These are phyloP conservation scores for Drosophila quadrilineata DNA, from an alignment of 1,140 invertebrate species.

Conservation along the genomic window DNA sequence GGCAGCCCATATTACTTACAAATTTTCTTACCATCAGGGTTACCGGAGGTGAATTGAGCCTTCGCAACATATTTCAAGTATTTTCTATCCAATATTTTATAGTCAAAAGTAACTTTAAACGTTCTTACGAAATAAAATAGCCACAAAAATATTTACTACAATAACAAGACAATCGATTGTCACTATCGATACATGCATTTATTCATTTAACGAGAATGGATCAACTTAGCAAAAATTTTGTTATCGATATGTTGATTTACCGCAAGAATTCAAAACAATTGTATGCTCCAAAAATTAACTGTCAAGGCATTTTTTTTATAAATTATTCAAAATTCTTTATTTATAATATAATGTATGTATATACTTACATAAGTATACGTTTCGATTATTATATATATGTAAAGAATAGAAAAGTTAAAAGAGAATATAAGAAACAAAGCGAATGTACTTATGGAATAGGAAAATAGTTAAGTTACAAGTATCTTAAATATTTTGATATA, in stretches of 20 bases:
- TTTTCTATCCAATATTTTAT: background rate
- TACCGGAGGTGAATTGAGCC: conserved; percentile 6
- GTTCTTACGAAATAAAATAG: conserved; percentile 34
- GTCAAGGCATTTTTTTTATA: no score
- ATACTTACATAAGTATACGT: conserved; percentile 20
- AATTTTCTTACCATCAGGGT: conserved; percentile 4
- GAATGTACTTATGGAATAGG: background rate
- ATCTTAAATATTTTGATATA: conserved; percentile 5
- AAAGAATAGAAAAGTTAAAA: conserved; percentile 13
- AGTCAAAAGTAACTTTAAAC: conserved; percentile 4
- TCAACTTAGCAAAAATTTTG: background rate
- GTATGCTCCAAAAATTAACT: no score
- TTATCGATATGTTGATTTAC: background rate
- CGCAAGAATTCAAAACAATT: no score
- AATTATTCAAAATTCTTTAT: conserved; percentile 23
- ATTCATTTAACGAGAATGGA: background rate
- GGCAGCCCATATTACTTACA: background rate
- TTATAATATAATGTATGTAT: conserved; percentile 23
- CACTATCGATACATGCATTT: background rate
- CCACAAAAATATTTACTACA: conserved; percentile 4
- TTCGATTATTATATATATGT: conserved; percentile 8
- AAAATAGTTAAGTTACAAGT: background rate
- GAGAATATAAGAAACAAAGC: conserved; percentile 1
- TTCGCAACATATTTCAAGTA: conserved; percentile 23
- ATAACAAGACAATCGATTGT: conserved; percentile 1